phyloP scores from a whole-genome alignment of 2,113 vertebrate species.

The Sylvilagus bachmani region DNA sequence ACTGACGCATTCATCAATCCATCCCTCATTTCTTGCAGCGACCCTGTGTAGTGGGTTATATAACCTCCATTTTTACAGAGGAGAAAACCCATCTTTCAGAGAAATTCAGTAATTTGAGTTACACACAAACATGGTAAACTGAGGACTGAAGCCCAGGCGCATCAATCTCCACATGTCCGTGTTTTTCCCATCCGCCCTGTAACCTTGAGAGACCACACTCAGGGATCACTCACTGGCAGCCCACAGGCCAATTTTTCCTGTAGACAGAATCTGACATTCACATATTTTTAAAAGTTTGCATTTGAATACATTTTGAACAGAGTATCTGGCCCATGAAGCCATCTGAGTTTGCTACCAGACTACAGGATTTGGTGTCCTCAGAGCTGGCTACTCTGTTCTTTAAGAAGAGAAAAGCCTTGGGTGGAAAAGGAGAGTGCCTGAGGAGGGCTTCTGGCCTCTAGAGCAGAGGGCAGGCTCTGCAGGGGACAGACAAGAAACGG shows the following conservation, averaged over 20 bases:
- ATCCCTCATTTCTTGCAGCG: not conserved
- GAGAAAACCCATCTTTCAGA: conserved; percentile 2
- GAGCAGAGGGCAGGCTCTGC: not conserved
- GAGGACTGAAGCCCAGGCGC: not conserved
- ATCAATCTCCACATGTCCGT: not conserved
- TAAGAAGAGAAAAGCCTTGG: conserved; percentile 35
- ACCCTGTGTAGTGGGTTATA: not conserved
- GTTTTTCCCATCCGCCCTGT: not conserved
- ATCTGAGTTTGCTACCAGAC: not conserved
- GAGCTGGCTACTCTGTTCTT: not conserved
- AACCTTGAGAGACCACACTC: not conserved
- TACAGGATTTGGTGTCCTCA: not conserved
- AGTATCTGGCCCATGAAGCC: not conserved
- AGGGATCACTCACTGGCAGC: not conserved
- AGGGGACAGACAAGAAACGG: not conserved
- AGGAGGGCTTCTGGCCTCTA: not conserved
- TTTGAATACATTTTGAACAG: conserved; percentile 37
- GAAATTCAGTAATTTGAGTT: conserved; percentile 25
- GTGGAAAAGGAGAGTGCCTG: not conserved
- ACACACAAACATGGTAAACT: not conserved
- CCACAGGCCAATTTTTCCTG: not conserved
- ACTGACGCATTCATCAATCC: not conserved
- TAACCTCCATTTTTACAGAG: not conserved
- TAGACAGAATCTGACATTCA: conserved; percentile 21
- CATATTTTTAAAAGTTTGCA: conserved; percentile 37